A percentile compares a stretch with the other conserved stretches of the same genome.
These are phyloP conservation scores for Cosmia pyralina DNA, from an alignment of 2,888 invertebrate species.

Conservation along the genomic window DNA sequence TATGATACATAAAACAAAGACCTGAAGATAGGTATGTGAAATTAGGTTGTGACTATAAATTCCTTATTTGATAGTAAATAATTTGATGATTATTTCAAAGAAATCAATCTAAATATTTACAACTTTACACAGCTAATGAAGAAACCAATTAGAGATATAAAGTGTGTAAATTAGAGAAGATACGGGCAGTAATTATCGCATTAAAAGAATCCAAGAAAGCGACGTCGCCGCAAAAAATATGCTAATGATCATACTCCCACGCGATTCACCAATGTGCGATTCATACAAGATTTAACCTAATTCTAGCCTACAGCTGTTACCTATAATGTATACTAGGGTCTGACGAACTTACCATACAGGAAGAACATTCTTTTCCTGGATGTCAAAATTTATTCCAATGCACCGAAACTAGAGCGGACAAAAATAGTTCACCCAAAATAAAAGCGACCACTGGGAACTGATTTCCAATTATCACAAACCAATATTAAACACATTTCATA, in stretches of 20 bases:
- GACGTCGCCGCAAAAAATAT: slow-evolving; percentile 74
- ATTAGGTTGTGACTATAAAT: too few relatives aligned
- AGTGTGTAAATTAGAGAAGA: slow-evolving; percentile 40
- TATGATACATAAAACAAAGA: not conserved
- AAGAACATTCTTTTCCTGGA: slow-evolving; percentile 87
- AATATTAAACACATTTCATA: slow-evolving; percentile 56
- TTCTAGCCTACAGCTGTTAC: slow-evolving; percentile 60
- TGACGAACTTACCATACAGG: slow-evolving; percentile 82
- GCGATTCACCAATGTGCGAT: slow-evolving; percentile 65
- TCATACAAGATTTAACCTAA: slow-evolving; percentile 57
- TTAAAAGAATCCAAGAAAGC: slow-evolving; percentile 56
- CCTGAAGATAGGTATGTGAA: not conserved
- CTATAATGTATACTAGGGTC: slow-evolving; percentile 54
- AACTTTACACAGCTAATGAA: not conserved
- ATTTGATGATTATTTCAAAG: not conserved
- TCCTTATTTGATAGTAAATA: not conserved
- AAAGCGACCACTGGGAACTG: slow-evolving; percentile 66
- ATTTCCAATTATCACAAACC: slow-evolving; percentile 49
- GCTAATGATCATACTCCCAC: slow-evolving; percentile 78
- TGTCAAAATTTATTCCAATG: slow-evolving; percentile 87
- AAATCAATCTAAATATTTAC: slow-evolving; percentile 15
- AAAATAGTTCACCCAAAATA: slow-evolving; percentile 90
- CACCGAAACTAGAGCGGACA: slow-evolving; percentile 88
- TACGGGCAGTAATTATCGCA: slow-evolving; percentile 36
- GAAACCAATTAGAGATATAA: slow-evolving; percentile 11